phyloP scores from a whole-genome alignment of 2,888 invertebrate species.

The Parelbella ahira region DNA sequence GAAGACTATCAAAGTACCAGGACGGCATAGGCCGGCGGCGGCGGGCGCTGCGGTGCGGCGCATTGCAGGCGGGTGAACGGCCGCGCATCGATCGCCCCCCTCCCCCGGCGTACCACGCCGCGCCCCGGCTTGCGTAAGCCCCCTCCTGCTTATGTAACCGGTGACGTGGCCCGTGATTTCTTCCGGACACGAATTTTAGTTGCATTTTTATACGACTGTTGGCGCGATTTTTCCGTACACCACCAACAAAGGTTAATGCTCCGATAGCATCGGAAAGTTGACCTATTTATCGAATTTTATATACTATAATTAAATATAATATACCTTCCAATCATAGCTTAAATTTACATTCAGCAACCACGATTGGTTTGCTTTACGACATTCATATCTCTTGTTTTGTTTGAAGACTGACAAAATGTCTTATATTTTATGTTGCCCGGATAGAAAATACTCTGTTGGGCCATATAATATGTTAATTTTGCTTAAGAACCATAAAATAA shows the following conservation, averaged over 20 bases:
- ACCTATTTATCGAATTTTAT: neutral
- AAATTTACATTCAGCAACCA: no score
- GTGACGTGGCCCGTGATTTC: slow-evolving; percentile 63
- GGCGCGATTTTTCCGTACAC: slow-evolving; percentile 10
- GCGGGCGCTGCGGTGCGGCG: slow-evolving; percentile 58
- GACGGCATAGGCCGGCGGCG: slow-evolving; percentile 52
- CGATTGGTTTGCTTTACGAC: no score
- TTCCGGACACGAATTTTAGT: slow-evolving; percentile 48
- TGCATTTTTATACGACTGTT: slow-evolving; percentile 26
- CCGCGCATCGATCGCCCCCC: slow-evolving; percentile 71
- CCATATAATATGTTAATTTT: no score
- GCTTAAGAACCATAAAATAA: slow-evolving; percentile 3
- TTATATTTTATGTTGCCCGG: slow-evolving; percentile 7
- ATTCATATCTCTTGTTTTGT: no score
- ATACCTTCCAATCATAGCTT: no score
- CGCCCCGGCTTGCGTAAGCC: slow-evolving; percentile 59
- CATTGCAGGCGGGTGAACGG: slow-evolving; percentile 80
- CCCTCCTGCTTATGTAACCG: slow-evolving; percentile 69
- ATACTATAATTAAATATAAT: no score
- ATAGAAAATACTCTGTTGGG: no score
- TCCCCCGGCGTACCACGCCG: slow-evolving; percentile 33
- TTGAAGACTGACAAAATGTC: no score
- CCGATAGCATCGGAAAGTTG: neutral
- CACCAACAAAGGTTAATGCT: slow-evolving; percentile 11
- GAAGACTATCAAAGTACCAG: slow-evolving; percentile 50